phyloP scores from a whole-genome alignment of 2,888 invertebrate genomes.

The Cinara cedri region DNA sequence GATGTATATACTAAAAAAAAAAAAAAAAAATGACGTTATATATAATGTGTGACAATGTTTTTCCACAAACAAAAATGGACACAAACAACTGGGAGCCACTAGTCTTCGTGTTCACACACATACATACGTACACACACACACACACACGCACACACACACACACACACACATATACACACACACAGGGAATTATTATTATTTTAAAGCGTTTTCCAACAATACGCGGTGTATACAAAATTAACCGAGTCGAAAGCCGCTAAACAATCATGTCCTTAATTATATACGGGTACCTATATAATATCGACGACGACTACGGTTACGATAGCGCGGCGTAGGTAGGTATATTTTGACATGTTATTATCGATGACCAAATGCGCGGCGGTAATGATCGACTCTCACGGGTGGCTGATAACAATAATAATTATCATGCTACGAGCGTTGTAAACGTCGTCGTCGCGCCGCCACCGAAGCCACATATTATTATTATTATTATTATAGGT shows the following conservation, averaged over 20 bases:
- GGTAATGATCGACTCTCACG: constrained; percentile 21
- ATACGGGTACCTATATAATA: background rate
- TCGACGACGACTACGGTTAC: too few species aligned
- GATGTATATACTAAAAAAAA: background rate
- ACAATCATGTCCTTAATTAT: constrained; percentile 54
- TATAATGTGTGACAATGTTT: constrained; percentile 26
- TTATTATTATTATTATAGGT: too few species aligned
- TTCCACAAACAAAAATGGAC: constrained; percentile 44
- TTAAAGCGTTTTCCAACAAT: constrained; percentile 55
- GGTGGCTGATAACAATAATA: constrained; percentile 10
- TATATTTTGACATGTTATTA: constrained; percentile 48
- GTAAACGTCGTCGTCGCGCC: too few species aligned
- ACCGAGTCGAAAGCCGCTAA: constrained; percentile 51
- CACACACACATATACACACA: background rate
- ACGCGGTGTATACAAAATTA: constrained; percentile 51
- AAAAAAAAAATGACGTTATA: constrained; percentile 5
- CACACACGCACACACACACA: background rate
- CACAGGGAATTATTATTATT: constrained; percentile 45
- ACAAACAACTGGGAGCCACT: constrained; percentile 15
- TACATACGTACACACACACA: background rate
- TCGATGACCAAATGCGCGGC: constrained; percentile 42
- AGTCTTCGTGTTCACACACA: constrained; percentile 35
- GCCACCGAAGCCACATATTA: too few species aligned
- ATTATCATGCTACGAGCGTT: too few species aligned
- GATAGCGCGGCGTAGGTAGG: background rate